Percentiles rank a stretch among this genome's conserved stretches.
phyloP scores from a whole-genome alignment of 2,888 invertebrate genomes.

The Tenthredo livida region DNA sequence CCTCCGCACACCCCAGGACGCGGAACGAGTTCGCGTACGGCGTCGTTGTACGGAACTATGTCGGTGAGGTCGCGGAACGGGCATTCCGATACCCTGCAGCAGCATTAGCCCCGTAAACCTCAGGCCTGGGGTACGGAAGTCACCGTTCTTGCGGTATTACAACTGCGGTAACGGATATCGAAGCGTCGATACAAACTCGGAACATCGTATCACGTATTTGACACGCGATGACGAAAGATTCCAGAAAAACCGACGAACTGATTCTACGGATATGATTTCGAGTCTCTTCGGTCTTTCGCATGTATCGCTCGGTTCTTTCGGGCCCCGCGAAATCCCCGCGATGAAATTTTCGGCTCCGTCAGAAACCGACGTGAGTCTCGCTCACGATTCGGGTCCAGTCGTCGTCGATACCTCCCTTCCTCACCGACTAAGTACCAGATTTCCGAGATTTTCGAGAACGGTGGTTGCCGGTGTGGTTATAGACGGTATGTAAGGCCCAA shows the following conservation, averaged over 20 bases:
- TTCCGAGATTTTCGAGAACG: background rate
- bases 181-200: background rate
- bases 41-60: conserved; percentile 17
- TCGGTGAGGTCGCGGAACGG: conserved; percentile 36
- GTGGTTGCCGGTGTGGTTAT: conserved; percentile 20
- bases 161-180: conserved; percentile 30
- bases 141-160: conserved; percentile 35
- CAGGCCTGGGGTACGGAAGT: conserved; percentile 38
- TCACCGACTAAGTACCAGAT: background rate
- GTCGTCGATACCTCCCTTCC: background rate
- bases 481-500: conserved; percentile 33
- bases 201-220: conserved; percentile 17
- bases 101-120: conserved; percentile 39
- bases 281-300: background rate
- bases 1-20: conserved; percentile 30
- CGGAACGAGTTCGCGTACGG: conserved; percentile 50
- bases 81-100: conserved; percentile 36
- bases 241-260: background rate
- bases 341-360: background rate
- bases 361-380: background rate
- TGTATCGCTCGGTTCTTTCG: background rate
- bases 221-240: conserved; percentile 9
- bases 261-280: background rate
- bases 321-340: background rate
- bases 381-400: background rate